A percentile compares a stretch with the other conserved stretches of the same genome.
Conservation (phyloP, 1,140 invertebrate genomes). For the Brachionus angularis region DNA sequence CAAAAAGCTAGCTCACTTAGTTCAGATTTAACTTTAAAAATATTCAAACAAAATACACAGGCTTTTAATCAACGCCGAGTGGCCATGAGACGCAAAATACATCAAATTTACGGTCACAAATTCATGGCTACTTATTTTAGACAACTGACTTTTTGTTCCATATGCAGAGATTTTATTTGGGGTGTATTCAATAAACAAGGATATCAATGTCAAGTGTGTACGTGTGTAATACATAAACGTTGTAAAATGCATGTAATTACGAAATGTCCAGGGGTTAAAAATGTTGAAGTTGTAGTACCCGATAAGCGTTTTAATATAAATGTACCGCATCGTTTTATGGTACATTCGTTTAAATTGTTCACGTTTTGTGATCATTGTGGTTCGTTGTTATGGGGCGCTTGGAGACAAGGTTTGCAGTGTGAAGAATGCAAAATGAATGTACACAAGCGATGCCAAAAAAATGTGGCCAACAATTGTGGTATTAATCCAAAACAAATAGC, state of each 20-base stretch:
- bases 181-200: conserved; percentile 91
- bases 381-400: conserved; percentile 86
- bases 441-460: conserved; percentile 96
- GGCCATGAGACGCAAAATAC: conserved; percentile 86
- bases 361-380: conserved; percentile 99
- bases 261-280: conserved; percentile 85
- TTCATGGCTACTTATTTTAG: conserved; percentile 98
- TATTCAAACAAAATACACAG: conserved; percentile 82
- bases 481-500: conserved; percentile 95
- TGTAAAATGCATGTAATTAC: conserved; percentile 85
- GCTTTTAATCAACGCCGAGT: conserved; percentile 84
- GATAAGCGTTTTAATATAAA: conserved; percentile 86
- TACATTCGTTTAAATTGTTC: conserved; percentile 90
- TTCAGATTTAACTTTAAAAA: conserved; percentile 47
- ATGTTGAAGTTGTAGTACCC: background rate
- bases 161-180: conserved; percentile 97
- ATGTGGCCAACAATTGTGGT: conserved; percentile 98
- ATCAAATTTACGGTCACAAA: conserved; percentile 94
- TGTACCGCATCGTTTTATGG: conserved; percentile 80
- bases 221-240: conserved; percentile 89
- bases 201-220: conserved; percentile 99
- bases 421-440: conserved; percentile 96
- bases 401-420: conserved; percentile 93
- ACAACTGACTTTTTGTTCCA: conserved; percentile 97
- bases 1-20: background rate